Percentiles rank a stretch among this genome's conserved stretches.
These are phyloP conservation scores for Seriola quinqueradiata DNA, from an alignment of 2,113 vertebrate species.

Conservation along the genomic window DNA sequence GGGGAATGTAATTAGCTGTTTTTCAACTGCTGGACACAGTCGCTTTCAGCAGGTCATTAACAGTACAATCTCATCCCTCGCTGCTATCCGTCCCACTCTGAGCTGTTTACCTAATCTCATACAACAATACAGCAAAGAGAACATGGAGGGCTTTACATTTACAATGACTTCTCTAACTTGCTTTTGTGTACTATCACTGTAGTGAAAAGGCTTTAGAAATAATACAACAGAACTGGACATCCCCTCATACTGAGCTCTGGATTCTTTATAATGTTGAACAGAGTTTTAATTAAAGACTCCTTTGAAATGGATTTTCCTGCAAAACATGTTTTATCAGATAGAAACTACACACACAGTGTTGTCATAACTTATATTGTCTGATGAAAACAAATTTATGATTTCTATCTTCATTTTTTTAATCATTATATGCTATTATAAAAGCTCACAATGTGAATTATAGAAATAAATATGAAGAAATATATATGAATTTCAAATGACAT, in stretches of 20 bases:
- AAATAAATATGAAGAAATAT: too few relatives aligned
- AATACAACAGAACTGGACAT: background rate
- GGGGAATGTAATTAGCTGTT: slow-evolving; percentile 62
- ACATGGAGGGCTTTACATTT: slow-evolving; percentile 42
- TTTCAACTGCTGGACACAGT: slow-evolving; percentile 39
- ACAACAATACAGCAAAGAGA: slow-evolving; percentile 34
- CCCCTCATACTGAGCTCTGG: background rate
- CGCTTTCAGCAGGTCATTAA: slow-evolving; percentile 50
- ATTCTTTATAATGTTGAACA: slow-evolving; percentile 23
- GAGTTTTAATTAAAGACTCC: slow-evolving; percentile 32
- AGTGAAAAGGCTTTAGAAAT: slow-evolving; percentile 9
- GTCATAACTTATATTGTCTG: background rate
- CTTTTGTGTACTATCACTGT: slow-evolving; percentile 28
- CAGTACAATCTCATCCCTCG: slow-evolving; percentile 39
- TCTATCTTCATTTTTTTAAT: too few relatives aligned
- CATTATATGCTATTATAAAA: too few relatives aligned
- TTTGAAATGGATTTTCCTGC: slow-evolving; percentile 9
- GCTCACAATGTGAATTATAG: too few relatives aligned
- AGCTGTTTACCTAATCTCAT: slow-evolving; percentile 58
- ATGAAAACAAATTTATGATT: background rate
- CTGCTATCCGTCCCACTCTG: slow-evolving; percentile 5
- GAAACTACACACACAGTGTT: background rate
- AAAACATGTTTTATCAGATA: background rate
- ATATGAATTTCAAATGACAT: too few relatives aligned
- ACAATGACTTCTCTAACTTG: slow-evolving; percentile 20